A percentile compares a stretch with the other conserved stretches of the same genome.
Conservation (phyloP, 2,113 vertebrate genomes). For the Sus scrofa region T2T-Sscrofa CM000817.6:136454501-136455000, state of each 20-base stretch:
- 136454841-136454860: neutral
- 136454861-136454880: neutral
- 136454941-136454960: no score
- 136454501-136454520: no score
- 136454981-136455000: no score
- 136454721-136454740: neutral
- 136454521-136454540: no score
- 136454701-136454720: neutral
- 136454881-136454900: neutral
- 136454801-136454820: constrained; percentile 1
- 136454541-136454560: no score
- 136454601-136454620: neutral
- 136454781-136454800: constrained; percentile 33
- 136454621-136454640: neutral
- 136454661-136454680: neutral
- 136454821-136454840: neutral
- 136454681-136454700: neutral
- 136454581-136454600: no score
- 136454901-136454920: no score
- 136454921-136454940: no score
- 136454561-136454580: no score
- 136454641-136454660: neutral
- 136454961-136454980: no score
- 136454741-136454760: constrained; percentile 4
- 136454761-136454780: constrained; percentile 14